Evolutionary conservation across 64 coral and sea anemone genomes (phyloP).

Genomic region (Actinia equina): DNA sequence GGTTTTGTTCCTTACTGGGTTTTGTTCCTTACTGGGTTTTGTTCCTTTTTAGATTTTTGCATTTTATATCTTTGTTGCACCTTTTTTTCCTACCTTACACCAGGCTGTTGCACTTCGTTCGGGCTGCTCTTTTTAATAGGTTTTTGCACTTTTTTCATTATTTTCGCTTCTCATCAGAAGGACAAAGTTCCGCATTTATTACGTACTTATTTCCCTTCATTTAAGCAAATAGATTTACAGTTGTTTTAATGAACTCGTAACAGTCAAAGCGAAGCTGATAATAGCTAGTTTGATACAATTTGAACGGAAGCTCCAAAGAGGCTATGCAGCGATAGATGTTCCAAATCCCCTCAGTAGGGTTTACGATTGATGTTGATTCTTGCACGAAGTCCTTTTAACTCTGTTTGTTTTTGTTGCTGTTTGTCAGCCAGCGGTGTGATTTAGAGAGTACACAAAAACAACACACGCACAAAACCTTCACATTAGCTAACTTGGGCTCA

Average conservation of each 20-base stretch:
- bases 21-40: background rate
- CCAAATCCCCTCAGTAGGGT: background rate
- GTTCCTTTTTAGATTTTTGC: too few species aligned
- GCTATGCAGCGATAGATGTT: background rate
- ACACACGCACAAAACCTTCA: background rate
- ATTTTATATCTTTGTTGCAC: too few species aligned
- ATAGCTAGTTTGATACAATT: background rate
- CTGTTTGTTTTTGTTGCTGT: background rate
- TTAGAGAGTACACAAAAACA: background rate
- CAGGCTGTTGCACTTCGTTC: background rate
- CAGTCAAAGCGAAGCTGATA: background rate
- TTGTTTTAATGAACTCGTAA: background rate
- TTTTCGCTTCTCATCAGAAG: background rate
- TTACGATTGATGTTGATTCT: background rate
- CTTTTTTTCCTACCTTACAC: background rate
- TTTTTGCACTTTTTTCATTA: background rate
- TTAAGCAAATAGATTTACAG: background rate
- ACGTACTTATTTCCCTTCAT: background rate
- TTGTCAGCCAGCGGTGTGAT: background rate
- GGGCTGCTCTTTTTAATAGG: background rate
- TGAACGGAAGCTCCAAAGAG: background rate
- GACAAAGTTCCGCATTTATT: background rate
- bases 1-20: background rate
- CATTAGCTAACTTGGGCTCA: background rate
- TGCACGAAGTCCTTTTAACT: background rate